Base-by-base conservation (phyloP, 2,888 invertebrate species). In the Danaus chrysippus region DNA sequence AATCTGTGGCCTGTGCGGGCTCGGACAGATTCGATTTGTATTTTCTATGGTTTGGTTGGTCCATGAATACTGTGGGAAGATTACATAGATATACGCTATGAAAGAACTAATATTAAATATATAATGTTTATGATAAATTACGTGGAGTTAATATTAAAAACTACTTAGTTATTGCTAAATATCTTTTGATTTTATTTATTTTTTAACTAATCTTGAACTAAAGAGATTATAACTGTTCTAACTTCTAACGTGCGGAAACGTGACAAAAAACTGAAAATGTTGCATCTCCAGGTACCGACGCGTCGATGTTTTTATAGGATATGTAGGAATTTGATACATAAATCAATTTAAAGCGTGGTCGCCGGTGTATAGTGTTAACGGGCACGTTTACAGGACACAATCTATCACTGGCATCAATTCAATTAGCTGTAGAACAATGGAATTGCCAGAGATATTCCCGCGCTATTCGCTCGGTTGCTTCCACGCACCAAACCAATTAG, bases 361-460 rank as follows among this genome's bases (percentile, higher is more conserved):
- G 62, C 64, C 65, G 42, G 63, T 58, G 23, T 54, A 55, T 23
- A 11, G 46, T 63, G 58, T 41, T 12, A 58, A 41, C 42, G 59
- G 65, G 52, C 66, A 56, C 62, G 61, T 66, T 65, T 68, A 70
- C 70, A 67, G 64, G 61, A 58, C 70, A 67, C 77, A 84, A 87
- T 86, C 85, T 88, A 87, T 86, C 79, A 84, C 85, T 83, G 82
- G 87, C 86, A 88, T 88, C 86, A 80, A 87, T 87, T 88, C 84
- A 89, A 89, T 89, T 89, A 88, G 84, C 78, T 68, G 76, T 70
- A 76, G 79, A 88, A 89, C 88, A 88, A 89, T 88, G 79, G 83
- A 77, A 78, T 71, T 71, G 76, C 74, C 58, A 69, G 61, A 71
- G 69, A 70, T 58, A 59, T 67, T 62, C 61, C 61, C 62, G 63